phyloP scores from a whole-genome alignment of 2,888 invertebrate species.

The Plusia festucae region DNA sequence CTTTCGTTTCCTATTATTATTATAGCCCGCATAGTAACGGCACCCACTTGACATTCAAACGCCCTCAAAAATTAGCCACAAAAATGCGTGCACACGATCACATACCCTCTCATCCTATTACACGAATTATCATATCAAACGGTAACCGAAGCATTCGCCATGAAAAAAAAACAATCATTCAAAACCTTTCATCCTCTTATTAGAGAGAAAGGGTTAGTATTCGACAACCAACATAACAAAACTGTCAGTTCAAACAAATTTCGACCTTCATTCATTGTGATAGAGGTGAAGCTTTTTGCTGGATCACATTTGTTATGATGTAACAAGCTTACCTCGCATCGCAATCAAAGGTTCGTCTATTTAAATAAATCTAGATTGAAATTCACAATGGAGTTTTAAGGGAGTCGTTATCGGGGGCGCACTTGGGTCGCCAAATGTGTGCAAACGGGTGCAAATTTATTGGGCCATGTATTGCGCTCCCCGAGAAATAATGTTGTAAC shows the following conservation, averaged over 20 bases:
- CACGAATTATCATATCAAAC: constrained; percentile 87
- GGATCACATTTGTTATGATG: constrained; percentile 59
- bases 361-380: constrained; percentile 85
- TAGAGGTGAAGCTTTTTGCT: constrained; percentile 51
- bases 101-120: constrained; percentile 78
- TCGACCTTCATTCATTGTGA: constrained; percentile 56
- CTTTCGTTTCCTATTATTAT: constrained; percentile 39
- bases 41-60: constrained; percentile 53
- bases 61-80: constrained; percentile 70
- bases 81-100: constrained; percentile 81
- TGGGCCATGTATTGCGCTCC: constrained; percentile 30
- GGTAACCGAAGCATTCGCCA: constrained; percentile 76
- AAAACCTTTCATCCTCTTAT: constrained; percentile 86
- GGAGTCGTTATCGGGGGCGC: constrained; percentile 59
- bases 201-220: constrained; percentile 81
- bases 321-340: constrained; percentile 78
- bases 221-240: constrained; percentile 54
- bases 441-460: constrained; percentile 50
- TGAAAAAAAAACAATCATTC: constrained; percentile 82
- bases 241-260: constrained; percentile 52
- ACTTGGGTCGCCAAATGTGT: constrained; percentile 44
- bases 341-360: constrained; percentile 85
- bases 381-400: constrained; percentile 78
- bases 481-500: constrained; percentile 40
- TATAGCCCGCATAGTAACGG: constrained; percentile 25